Evolutionary conservation across 2,888 invertebrate species (phyloP).

Genomic region (Andrena bucephala): DNA sequence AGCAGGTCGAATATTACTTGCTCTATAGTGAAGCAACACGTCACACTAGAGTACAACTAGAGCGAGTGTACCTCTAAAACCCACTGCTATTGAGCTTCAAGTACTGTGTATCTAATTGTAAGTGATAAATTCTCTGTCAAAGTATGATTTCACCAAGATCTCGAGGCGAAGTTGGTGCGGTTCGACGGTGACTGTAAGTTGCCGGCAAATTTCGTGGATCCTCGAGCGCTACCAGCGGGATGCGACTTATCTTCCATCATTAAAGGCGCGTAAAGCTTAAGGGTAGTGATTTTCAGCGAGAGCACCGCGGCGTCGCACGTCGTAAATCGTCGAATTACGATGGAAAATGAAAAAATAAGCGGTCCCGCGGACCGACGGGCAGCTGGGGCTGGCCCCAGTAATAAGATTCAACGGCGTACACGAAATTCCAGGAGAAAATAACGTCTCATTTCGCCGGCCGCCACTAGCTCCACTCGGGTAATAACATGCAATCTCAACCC

Average conservation of each 20-base stretch:
- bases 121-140: too few species aligned
- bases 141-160: too few species aligned
- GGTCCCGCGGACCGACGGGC: slow-evolving; percentile 50
- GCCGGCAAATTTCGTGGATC: neutral
- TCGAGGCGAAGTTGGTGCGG: neutral
- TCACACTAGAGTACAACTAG: too few species aligned
- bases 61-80: too few species aligned
- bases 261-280: slow-evolving; percentile 32
- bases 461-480: slow-evolving; percentile 72
- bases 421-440: slow-evolving; percentile 77
- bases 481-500: slow-evolving; percentile 77
- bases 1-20: neutral
- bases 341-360: slow-evolving; percentile 13
- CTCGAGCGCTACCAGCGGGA: slow-evolving; percentile 18
- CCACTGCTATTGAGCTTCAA: too few species aligned
- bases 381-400: slow-evolving; percentile 46
- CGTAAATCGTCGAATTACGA: slow-evolving; percentile 57
- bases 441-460: slow-evolving; percentile 77
- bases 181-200: too few species aligned
- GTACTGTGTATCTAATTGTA: too few species aligned
- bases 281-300: slow-evolving; percentile 30
- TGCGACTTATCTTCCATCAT: neutral
- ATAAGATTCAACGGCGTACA: slow-evolving; percentile 68
- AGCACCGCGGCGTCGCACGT: slow-evolving; percentile 26
- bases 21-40: too few species aligned